Evolutionary conservation across 2,113 vertebrate species (phyloP).

Genomic region (Acanthisitta chloris): DNA sequence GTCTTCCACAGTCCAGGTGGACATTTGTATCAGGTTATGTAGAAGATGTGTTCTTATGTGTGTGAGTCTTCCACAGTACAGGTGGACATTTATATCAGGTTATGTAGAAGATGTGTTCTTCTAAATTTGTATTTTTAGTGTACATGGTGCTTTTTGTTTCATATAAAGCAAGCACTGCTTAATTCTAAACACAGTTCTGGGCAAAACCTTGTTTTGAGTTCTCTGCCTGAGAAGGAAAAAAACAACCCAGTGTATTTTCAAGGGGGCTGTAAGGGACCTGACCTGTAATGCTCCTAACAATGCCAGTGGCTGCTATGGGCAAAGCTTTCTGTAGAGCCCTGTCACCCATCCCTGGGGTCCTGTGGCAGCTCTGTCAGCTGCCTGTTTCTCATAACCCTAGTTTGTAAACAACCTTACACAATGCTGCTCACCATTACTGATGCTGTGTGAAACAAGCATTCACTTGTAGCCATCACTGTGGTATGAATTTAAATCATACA

Average conservation of each 20-base stretch:
- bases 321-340: not conserved
- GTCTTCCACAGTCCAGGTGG: not conserved
- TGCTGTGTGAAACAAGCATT: not conserved
- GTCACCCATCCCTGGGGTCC: not conserved
- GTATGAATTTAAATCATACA: not conserved
- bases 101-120: not conserved
- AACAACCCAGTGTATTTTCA: not conserved
- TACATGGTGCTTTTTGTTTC: not conserved
- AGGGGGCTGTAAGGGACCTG: too few species aligned
- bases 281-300: accelerated
- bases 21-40: not conserved
- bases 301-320: not conserved
- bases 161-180: not conserved
- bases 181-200: not conserved
- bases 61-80: not conserved
- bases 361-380: not conserved
- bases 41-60: not conserved
- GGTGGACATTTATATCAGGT: not conserved
- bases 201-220: not conserved
- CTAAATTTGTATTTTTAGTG: not conserved
- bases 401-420: not conserved
- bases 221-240: accelerated
- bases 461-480: not conserved
- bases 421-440: not conserved
- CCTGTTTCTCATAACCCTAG: not conserved